Evolutionary conservation across 2,113 vertebrate genomes (phyloP).

Genomic region (Periophthalmodon schlosseri): DNA sequence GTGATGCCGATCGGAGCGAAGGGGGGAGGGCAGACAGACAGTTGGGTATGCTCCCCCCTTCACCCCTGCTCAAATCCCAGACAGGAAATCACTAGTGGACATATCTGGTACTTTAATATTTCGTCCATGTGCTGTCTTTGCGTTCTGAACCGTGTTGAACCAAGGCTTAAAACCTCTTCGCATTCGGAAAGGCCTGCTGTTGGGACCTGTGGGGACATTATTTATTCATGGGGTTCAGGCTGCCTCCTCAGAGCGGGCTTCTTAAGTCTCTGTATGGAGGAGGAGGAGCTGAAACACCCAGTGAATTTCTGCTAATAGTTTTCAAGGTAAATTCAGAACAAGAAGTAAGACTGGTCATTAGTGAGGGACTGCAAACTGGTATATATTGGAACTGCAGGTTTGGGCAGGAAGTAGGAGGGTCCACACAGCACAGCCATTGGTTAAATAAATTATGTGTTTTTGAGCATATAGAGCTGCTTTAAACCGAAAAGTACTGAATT

Average conservation of each 20-base stretch:
- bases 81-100: conserved; percentile 44
- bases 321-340: not conserved
- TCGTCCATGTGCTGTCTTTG: conserved; percentile 35
- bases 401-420: too few relatives aligned
- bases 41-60: conserved; percentile 19
- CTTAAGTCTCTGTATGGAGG: conserved; percentile 42
- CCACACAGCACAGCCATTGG: too few relatives aligned
- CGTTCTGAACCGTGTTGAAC: conserved; percentile 36
- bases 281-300: conserved; percentile 47
- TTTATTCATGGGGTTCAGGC: conserved; percentile 69
- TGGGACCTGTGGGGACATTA: conserved; percentile 65
- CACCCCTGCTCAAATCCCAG: conserved; percentile 38
- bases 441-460: too few relatives aligned
- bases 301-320: conserved; percentile 23
- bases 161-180: conserved; percentile 48
- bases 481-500: too few relatives aligned
- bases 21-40: conserved; percentile 17
- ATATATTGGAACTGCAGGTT: not conserved
- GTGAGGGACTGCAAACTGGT: not conserved
- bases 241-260: conserved; percentile 47
- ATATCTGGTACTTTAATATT: conserved; percentile 47
- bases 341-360: not conserved
- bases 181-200: conserved; percentile 67
- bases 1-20: conserved; percentile 61
- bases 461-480: too few relatives aligned